A percentile compares a stretch with the other conserved stretches of the same genome.
These are phyloP conservation scores for Ceyx erithaca DNA, from an alignment of 2,797 vertebrate genomes.

Conservation along the genomic window DNA sequence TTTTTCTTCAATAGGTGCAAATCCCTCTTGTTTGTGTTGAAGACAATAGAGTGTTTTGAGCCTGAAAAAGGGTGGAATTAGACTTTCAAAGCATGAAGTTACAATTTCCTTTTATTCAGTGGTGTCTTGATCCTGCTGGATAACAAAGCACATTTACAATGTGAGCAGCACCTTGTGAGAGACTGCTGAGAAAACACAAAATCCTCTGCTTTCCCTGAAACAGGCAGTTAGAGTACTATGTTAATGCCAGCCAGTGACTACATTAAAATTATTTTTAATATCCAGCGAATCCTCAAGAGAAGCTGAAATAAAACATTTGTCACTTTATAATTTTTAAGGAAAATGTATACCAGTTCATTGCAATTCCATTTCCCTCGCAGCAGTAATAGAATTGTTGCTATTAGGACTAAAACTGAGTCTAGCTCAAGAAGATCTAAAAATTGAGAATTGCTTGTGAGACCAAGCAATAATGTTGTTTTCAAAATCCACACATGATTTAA, in stretches of 20 bases:
- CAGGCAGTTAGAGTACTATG: not conserved
- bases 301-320: slow-evolving; percentile 51
- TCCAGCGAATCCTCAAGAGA: slow-evolving; percentile 48
- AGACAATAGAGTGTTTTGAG: not conserved
- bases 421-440: slow-evolving; percentile 49
- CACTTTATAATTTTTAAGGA: slow-evolving; percentile 43
- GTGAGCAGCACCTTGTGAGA: not conserved
- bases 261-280: slow-evolving; percentile 65
- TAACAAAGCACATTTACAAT: not conserved
- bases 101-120: not conserved
- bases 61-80: not conserved
- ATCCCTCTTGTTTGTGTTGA: not conserved
- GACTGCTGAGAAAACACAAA: not conserved
- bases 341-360: slow-evolving; percentile 34
- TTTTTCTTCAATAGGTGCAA: not conserved
- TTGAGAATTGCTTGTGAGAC: slow-evolving; percentile 54
- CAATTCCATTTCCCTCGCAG: slow-evolving; percentile 40
- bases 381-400: slow-evolving; percentile 38
- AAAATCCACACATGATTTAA: slow-evolving; percentile 45
- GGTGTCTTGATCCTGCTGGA: not conserved
- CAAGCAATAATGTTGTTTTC: slow-evolving; percentile 48
- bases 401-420: slow-evolving; percentile 33
- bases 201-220: not conserved
- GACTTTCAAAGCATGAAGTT: slow-evolving; percentile 20
- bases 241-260: slow-evolving; percentile 42